These are phyloP conservation scores for Cantharis flavilabris DNA, from an alignment of 2,888 invertebrate genomes.

Conservation along the genomic window DNA sequence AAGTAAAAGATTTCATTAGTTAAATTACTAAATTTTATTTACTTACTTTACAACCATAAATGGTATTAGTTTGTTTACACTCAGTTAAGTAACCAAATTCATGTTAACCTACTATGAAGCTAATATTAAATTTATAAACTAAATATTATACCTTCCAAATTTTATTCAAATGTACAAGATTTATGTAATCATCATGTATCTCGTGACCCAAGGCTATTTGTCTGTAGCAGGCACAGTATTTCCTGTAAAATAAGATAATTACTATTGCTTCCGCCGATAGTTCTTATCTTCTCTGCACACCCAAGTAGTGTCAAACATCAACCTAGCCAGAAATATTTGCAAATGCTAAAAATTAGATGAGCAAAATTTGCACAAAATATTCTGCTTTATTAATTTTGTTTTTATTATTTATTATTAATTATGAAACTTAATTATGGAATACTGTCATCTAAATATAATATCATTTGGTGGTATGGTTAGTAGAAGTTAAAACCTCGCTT, in stretches of 20 bases:
- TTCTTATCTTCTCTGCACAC: slow-evolving; percentile 30
- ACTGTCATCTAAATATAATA: no score
- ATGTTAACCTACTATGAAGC: not conserved
- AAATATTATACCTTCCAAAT: not conserved
- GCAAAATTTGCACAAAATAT: no score
- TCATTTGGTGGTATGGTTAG: no score
- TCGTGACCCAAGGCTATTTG: slow-evolving; percentile 28
- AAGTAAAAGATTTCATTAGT: not conserved
- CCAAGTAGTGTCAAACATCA: slow-evolving; percentile 29
- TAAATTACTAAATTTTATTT: not conserved
- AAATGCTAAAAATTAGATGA: not conserved
- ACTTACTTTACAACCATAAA: not conserved
- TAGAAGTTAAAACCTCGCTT: no score
- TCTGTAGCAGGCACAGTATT: slow-evolving; percentile 19
- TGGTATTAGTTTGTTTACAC: not conserved
- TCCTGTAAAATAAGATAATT: slow-evolving; percentile 30
- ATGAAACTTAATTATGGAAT: no score
- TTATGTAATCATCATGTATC: slow-evolving; percentile 14
- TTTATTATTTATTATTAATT: no score
- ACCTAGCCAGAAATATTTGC: not conserved
- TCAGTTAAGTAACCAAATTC: not conserved
- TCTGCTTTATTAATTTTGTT: no score
- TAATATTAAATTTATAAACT: not conserved
- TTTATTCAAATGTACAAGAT: not conserved
- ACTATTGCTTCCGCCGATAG: slow-evolving; percentile 26